Conservation (phyloP, 2,113 vertebrate genomes). For the Crotalus viridis region DNA sequence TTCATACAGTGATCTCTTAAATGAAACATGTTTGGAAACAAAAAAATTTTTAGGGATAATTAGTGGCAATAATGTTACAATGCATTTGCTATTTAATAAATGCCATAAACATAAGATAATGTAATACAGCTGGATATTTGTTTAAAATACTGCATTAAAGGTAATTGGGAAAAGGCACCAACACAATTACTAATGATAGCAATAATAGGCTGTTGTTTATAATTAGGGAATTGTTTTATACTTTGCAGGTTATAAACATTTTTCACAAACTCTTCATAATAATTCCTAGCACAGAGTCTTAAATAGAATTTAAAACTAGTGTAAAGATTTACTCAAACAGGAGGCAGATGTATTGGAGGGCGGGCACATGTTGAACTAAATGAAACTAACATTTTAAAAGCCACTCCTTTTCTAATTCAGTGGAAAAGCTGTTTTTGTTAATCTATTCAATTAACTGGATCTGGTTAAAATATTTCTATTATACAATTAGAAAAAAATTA, state of each 20-base stretch:
- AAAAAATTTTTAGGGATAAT: background rate
- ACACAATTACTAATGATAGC: background rate
- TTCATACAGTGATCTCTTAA: background rate
- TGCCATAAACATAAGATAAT: background rate
- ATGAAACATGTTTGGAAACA: background rate
- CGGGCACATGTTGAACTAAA: background rate
- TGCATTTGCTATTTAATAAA: background rate
- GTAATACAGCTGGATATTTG: background rate
- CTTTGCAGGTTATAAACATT: background rate
- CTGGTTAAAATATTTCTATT: background rate
- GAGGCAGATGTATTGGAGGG: background rate
- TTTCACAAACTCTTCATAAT: background rate
- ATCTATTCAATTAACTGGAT: background rate
- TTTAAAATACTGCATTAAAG: background rate
- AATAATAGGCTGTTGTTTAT: background rate
- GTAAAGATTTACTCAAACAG: background rate
- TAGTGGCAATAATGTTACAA: background rate
- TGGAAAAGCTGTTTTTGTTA: background rate
- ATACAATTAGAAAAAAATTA: background rate
- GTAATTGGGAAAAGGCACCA: background rate
- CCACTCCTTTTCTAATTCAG: background rate
- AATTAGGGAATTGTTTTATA: background rate
- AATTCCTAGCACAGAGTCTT: background rate
- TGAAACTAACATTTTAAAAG: background rate
- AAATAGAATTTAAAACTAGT: background rate